Percentiles rank a stretch among this genome's conserved stretches.
Conservation (phyloP, 2,113 vertebrate species). For the Orcinus orca region DNA sequence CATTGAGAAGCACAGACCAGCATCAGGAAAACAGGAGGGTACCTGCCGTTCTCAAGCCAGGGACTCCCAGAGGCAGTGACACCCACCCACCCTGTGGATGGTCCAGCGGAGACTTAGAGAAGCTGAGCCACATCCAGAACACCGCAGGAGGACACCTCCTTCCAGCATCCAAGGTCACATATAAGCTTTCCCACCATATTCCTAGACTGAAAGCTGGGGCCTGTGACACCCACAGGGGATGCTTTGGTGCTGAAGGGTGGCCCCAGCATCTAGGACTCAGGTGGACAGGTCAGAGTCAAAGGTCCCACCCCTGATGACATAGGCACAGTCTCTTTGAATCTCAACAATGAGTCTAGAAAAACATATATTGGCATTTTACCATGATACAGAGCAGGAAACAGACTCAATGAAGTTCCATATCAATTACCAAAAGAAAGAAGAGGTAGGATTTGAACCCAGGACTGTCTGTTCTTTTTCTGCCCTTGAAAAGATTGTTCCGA, state of each 20-base stretch:
- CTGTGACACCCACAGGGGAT: not conserved
- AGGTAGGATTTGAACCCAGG: not conserved
- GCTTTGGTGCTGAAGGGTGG: not conserved
- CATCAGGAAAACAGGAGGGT: not conserved
- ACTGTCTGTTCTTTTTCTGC: not conserved
- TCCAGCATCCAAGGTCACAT: not conserved
- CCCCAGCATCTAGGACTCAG: not conserved
- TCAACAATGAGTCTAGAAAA: not conserved
- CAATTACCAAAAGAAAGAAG: not conserved
- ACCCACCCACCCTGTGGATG: not conserved
- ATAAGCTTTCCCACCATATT: not conserved
- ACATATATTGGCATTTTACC: not conserved
- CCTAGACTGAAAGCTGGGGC: too few relatives aligned
- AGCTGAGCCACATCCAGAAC: not conserved
- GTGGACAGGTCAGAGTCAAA: not conserved
- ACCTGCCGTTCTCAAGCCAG: not conserved
- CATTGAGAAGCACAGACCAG: not conserved
- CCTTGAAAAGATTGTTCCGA: not conserved
- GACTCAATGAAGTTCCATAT: not conserved
- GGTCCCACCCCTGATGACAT: not conserved
- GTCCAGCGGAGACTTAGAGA: too few relatives aligned
- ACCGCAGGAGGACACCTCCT: not conserved
- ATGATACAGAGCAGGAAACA: not conserved
- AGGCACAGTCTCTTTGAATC: not conserved
- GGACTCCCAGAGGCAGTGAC: not conserved